Evolutionary conservation across 2,113 vertebrate genomes (phyloP).

Genomic region (Myiopsitta monachus): DNA sequence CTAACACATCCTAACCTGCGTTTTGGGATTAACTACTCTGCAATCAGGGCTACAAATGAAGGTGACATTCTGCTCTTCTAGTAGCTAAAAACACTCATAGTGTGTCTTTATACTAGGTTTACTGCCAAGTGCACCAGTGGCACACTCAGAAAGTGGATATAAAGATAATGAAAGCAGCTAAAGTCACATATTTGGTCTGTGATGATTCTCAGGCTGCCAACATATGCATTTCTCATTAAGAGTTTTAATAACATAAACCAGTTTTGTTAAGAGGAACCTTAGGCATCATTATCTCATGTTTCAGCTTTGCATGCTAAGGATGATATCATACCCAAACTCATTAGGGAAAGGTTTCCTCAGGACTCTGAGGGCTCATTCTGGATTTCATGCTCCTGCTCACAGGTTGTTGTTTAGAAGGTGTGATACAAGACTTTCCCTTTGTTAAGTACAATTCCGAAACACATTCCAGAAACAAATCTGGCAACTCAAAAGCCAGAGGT

Average conservation of each 20-base stretch:
- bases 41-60: not conserved
- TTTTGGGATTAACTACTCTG: not conserved
- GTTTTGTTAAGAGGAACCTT: not conserved
- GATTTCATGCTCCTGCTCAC: not conserved
- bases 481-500: not conserved
- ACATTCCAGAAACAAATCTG: not conserved
- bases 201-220: not conserved
- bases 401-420: not conserved
- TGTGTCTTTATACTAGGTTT: not conserved
- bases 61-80: not conserved
- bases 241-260: not conserved
- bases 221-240: not conserved
- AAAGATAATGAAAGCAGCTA: not conserved
- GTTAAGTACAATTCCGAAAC: not conserved
- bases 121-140: not conserved
- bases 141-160: not conserved
- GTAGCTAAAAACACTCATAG: not conserved
- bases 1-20: not conserved
- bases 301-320: not conserved
- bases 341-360: not conserved
- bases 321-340: not conserved
- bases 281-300: not conserved
- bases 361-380: not conserved
- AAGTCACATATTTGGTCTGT: not conserved
- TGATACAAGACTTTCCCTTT: not conserved